Percentiles rank a stretch among this genome's conserved stretches.
These are phyloP conservation scores for Polyommatus iphigenia DNA, from an alignment of 2,888 invertebrate genomes.

Conservation along the genomic window DNA sequence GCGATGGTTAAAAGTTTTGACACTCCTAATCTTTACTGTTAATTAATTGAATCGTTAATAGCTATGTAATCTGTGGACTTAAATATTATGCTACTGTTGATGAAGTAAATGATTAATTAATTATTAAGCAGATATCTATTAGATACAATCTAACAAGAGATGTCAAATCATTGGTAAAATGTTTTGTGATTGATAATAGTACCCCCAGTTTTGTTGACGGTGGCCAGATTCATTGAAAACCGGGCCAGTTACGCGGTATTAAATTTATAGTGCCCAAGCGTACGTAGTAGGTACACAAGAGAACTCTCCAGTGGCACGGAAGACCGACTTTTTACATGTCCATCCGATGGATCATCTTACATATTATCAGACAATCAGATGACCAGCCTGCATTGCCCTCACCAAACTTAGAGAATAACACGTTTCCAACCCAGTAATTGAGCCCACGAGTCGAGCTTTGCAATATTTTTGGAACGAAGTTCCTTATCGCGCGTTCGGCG, in stretches of 20 bases:
- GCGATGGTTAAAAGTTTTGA: not conserved
- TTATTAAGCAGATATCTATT: not conserved
- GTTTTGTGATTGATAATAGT: not conserved
- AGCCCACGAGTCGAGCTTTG: not conserved
- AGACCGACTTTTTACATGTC: too few relatives aligned
- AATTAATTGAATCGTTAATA: slow-evolving; percentile 12
- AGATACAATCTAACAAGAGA: not conserved
- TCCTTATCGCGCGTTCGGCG: too few relatives aligned
- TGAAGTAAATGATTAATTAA: not conserved
- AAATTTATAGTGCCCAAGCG: too few relatives aligned
- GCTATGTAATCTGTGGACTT: slow-evolving; percentile 7
- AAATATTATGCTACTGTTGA: not conserved
- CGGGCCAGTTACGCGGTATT: too few relatives aligned
- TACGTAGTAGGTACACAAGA: too few relatives aligned
- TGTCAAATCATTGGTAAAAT: not conserved
- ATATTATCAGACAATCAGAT: too few relatives aligned
- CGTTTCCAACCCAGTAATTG: too few relatives aligned
- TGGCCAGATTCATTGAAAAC: not conserved
- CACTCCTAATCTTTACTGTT: not conserved
- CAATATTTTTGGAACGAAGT: not conserved
- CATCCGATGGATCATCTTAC: too few relatives aligned
- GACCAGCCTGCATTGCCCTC: too few relatives aligned
- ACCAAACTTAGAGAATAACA: too few relatives aligned
- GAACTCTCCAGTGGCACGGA: too few relatives aligned
- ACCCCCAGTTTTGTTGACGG: too few relatives aligned